Evolutionary conservation across 2,888 invertebrate species (phyloP).

Genomic region (Physocephala rufipes): DNA sequence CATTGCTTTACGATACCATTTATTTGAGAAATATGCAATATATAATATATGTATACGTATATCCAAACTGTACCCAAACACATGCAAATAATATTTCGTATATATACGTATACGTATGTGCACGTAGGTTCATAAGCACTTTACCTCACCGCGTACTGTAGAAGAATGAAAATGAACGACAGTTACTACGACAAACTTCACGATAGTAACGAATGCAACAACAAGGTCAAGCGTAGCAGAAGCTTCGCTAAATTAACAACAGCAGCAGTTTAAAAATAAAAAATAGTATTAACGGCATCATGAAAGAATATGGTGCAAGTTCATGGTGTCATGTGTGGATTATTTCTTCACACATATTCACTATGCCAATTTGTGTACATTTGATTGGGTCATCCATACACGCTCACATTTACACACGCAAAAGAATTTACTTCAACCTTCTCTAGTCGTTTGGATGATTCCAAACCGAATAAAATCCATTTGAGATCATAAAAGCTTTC

Average conservation of each 20-base stretch:
- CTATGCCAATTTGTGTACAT: background rate
- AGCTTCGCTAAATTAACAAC: slow-evolving; percentile 8
- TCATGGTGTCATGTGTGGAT: slow-evolving; percentile 28
- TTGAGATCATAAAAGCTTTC: slow-evolving; percentile 29
- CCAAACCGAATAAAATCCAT: slow-evolving; percentile 34
- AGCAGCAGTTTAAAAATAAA: slow-evolving; percentile 1
- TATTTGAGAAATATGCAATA: slow-evolving; percentile 10
- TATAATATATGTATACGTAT: background rate
- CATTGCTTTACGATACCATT: slow-evolving; percentile 32
- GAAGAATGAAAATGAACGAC: slow-evolving; percentile 6
- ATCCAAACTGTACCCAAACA: too few species aligned
- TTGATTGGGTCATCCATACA: slow-evolving; percentile 4
- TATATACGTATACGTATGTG: background rate
- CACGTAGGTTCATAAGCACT: background rate
- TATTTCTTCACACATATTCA: slow-evolving; percentile 12
- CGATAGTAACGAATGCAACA: slow-evolving; percentile 2
- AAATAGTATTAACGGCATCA: slow-evolving; percentile 2
- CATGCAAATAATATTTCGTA: too few species aligned
- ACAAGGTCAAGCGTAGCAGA: background rate
- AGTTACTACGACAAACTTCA: slow-evolving; percentile 15
- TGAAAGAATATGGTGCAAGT: slow-evolving; percentile 28
- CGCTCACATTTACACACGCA: slow-evolving; percentile 12
- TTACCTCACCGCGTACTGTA: background rate
- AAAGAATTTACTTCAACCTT: background rate
- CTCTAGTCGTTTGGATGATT: background rate